Conservation (phyloP, 2,113 vertebrate species). For the Tor tambroides region DNA sequence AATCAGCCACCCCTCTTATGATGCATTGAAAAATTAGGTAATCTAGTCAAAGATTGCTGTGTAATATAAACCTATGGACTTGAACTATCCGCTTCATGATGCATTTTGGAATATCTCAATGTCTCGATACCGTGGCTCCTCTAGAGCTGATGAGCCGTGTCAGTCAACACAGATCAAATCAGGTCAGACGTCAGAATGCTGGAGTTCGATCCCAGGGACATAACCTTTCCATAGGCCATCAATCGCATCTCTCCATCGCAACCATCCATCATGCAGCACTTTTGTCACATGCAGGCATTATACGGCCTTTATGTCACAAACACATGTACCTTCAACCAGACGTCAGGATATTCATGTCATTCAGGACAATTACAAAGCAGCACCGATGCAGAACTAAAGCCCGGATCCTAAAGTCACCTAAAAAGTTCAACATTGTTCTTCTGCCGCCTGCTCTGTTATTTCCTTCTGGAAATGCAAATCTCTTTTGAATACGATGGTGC, state of each 20-base stretch:
- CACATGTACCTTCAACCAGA: background rate
- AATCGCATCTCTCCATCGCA: conserved; percentile 66
- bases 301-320: conserved; percentile 25
- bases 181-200: conserved; percentile 55
- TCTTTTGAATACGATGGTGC: background rate
- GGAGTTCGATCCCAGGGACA: conserved; percentile 52
- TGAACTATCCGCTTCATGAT: background rate
- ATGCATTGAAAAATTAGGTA: background rate
- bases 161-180: conserved; percentile 58
- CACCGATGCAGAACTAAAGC: background rate
- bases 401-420: background rate
- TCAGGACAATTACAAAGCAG: background rate
- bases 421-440: conserved; percentile 18
- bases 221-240: conserved; percentile 62
- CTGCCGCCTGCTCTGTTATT: background rate
- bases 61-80: background rate
- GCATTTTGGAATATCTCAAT: background rate
- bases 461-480: conserved; percentile 1
- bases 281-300: conserved; percentile 35
- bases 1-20: background rate
- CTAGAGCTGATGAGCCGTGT: conserved; percentile 46
- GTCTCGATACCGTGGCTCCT: background rate
- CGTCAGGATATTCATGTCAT: no score
- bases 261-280: conserved; percentile 34
- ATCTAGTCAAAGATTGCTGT: background rate